These are phyloP conservation scores for Acleris holmiana DNA, from an alignment of 2,888 invertebrate species.

Conservation along the genomic window DNA sequence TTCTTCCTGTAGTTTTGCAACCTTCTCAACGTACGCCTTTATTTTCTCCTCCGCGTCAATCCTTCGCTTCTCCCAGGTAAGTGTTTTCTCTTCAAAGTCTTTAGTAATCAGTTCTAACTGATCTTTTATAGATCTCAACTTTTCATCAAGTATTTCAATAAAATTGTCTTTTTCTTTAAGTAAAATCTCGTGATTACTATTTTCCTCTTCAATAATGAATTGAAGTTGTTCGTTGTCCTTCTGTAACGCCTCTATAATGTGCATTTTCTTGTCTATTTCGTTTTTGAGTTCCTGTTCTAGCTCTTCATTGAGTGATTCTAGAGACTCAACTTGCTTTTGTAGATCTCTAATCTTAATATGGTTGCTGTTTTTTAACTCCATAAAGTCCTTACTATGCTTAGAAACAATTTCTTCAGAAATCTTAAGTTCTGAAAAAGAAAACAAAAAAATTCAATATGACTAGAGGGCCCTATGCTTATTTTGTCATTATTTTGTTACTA, in stretches of 20 bases:
- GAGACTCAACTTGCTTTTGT: slow-evolving; percentile 42
- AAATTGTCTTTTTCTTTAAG: slow-evolving; percentile 57
- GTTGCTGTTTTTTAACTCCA: slow-evolving; percentile 44
- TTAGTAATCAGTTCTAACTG: slow-evolving; percentile 50
- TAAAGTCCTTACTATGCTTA: slow-evolving; percentile 40
- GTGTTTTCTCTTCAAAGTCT: slow-evolving; percentile 51
- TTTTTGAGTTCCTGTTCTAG: slow-evolving; percentile 50
- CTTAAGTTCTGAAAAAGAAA: slow-evolving; percentile 49
- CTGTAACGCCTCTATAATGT: slow-evolving; percentile 50
- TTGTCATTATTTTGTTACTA: too few species aligned
- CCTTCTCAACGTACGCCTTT: slow-evolving; percentile 46
- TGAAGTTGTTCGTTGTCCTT: slow-evolving; percentile 59
- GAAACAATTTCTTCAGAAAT: slow-evolving; percentile 43
- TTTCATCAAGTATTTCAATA: slow-evolving; percentile 55
- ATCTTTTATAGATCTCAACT: slow-evolving; percentile 46
- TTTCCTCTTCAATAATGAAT: slow-evolving; percentile 57
- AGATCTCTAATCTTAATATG: slow-evolving; percentile 47
- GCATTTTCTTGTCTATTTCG: slow-evolving; percentile 46
- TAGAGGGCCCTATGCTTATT: background rate
- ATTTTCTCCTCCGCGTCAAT: slow-evolving; percentile 47
- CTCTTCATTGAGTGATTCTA: slow-evolving; percentile 45
- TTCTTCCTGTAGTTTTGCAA: slow-evolving; percentile 40
- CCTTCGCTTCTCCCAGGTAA: slow-evolving; percentile 52
- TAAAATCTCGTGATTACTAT: slow-evolving; percentile 53
- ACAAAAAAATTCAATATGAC: background rate